These are phyloP conservation scores for Drosophila paramelanica DNA, from an alignment of 2,888 invertebrate genomes.

Conservation along the genomic window DNA sequence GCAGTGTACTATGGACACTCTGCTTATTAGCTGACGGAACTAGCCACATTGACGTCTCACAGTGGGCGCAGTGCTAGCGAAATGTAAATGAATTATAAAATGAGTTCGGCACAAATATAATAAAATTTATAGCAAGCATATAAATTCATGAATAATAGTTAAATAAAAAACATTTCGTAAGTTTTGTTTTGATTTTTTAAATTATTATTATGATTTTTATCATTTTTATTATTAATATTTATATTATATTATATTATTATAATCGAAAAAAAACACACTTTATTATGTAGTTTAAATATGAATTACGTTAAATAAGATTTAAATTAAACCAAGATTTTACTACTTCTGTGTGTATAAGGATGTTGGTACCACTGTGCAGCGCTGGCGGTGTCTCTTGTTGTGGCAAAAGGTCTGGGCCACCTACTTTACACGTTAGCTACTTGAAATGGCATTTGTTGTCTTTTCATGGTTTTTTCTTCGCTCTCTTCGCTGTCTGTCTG, in stretches of 20 bases:
- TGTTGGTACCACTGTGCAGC: slow-evolving; percentile 46
- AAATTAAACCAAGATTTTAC: no score
- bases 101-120: no score
- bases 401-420: slow-evolving; percentile 72
- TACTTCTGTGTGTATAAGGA: not conserved
- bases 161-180: no score
- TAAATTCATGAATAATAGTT: no score
- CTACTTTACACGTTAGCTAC: slow-evolving; percentile 78
- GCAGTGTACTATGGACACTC: slow-evolving; percentile 52
- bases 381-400: slow-evolving; percentile 40
- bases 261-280: no score
- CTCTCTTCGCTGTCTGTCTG: slow-evolving; percentile 27
- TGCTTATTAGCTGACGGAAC: slow-evolving; percentile 69
- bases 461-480: slow-evolving; percentile 52
- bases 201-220: no score
- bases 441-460: slow-evolving; percentile 78
- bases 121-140: no score
- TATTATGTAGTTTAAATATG: no score
- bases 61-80: slow-evolving; percentile 14
- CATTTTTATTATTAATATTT: no score
- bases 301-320: no score
- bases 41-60: slow-evolving; percentile 62
- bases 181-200: no score
- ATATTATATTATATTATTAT: no score
- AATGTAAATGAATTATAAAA: not conserved